Conservation (phyloP, 2,888 invertebrate species). For the Pasiphila rectangulata region DNA sequence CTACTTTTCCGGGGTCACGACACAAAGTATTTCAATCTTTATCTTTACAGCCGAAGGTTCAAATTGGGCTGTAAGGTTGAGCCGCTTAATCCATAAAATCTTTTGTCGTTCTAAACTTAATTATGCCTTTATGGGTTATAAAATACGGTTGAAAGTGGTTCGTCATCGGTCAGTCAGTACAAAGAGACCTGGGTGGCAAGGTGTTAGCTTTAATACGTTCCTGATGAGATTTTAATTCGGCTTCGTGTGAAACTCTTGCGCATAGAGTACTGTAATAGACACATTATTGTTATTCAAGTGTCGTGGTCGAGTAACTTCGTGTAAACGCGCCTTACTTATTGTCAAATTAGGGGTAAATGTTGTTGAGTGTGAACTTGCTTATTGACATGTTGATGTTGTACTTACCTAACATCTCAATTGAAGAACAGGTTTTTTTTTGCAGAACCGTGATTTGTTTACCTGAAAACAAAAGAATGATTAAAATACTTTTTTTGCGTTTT, state of each 20-base stretch:
- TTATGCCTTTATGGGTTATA: neutral
- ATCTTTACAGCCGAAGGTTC: neutral
- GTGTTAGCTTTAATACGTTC: constrained; percentile 72
- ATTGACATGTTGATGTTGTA: neutral
- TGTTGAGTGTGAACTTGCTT: neutral
- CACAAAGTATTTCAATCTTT: constrained; percentile 22
- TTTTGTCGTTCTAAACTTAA: constrained; percentile 9
- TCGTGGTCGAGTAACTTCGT: constrained; percentile 17
- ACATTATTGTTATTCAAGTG: constrained; percentile 23
- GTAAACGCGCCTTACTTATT: constrained; percentile 21
- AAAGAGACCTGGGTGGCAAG: constrained; percentile 53
- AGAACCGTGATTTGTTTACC: neutral
- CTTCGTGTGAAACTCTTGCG: constrained; percentile 72
- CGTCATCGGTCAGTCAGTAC: constrained; percentile 23
- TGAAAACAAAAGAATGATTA: constrained; percentile 1
- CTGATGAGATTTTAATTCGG: constrained; percentile 76
- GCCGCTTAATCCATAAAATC: constrained; percentile 15
- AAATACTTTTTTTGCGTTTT: too few relatives aligned
- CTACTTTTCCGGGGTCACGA: constrained; percentile 43
- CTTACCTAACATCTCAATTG: too few relatives aligned
- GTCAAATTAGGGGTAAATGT: constrained; percentile 20
- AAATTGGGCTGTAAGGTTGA: constrained; percentile 20
- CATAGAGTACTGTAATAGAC: constrained; percentile 42
- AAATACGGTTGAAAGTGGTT: constrained; percentile 30
- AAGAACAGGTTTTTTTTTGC: neutral